Percentiles rank a stretch among this genome's conserved stretches.
phyloP scores from a whole-genome alignment of 2,888 invertebrate genomes.

The Cheilosia variabilis region DNA sequence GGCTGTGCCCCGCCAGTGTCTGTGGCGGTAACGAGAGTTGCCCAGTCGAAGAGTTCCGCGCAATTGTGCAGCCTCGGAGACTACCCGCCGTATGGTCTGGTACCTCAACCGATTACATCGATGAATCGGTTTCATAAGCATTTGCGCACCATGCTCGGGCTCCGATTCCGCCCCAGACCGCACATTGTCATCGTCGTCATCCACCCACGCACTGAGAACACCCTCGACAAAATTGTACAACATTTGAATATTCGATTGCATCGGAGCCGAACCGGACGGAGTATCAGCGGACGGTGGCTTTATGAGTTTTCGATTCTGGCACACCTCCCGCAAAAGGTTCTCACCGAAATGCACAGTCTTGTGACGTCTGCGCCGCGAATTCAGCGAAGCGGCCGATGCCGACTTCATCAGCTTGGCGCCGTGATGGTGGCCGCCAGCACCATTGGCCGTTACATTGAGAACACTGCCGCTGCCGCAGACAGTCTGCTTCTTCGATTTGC shows the following conservation, averaged over 20 bases:
- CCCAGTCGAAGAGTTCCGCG: conserved; percentile 88
- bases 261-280: conserved; percentile 83
- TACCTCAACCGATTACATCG: conserved; percentile 87
- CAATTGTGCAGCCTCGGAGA: conserved; percentile 88
- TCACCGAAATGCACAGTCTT: conserved; percentile 92
- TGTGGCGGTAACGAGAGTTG: conserved; percentile 89
- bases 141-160: conserved; percentile 86
- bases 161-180: conserved; percentile 90
- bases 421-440: conserved; percentile 72
- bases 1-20: conserved; percentile 93
- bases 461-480: conserved; percentile 76
- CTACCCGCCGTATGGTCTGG: conserved; percentile 88
- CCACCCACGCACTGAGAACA: conserved; percentile 91
- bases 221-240: conserved; percentile 92
- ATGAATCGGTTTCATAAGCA: conserved; percentile 82
- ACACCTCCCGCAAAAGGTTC: conserved; percentile 89
- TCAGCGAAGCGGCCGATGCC: conserved; percentile 86
- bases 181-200: conserved; percentile 86
- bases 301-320: conserved; percentile 87
- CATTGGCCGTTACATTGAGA: conserved; percentile 76
- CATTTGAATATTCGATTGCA: conserved; percentile 91
- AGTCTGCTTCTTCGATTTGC: conserved; percentile 74
- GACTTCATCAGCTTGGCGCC: conserved; percentile 83
- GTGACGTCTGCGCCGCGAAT: conserved; percentile 88
- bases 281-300: conserved; percentile 82